Evolutionary conservation across 2,888 invertebrate genomes (phyloP), one percentile per base, ranked within the genome.

Genomic region (Trissolcus brochymenae): DNA sequence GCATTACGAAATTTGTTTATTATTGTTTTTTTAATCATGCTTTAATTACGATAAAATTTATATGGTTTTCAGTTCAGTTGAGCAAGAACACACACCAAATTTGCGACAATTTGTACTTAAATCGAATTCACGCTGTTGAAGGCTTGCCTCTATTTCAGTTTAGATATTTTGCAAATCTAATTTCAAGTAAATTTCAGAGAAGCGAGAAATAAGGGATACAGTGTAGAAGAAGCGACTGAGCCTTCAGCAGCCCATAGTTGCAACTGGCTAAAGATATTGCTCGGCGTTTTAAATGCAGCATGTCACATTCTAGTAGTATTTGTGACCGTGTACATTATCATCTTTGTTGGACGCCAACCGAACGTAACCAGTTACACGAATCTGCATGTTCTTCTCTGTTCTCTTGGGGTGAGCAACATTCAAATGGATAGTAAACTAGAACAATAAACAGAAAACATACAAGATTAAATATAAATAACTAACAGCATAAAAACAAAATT

Each of bases 351-450:
- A 50, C 50, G 60, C 16, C 49, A 35, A 16, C n/a, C 59, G 7
- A 62, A 79, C 55, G 54, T 79, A 19, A 64, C 67, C 14, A 62
- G 43, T 46, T 50, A 21, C 13, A 68, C 51, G 13, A 78, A 79
- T 70, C 61, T 73, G 17, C 82, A 82, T 54, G 80, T 72, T 0
- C 13, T 80, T 0, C 62, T 82, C 6, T 80, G 80, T 51, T 78
- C 83, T 35, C 6, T 81, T 7, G 80, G 81, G 61, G 82, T 83
- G 72, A 78, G 83, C 73, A 64, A 14, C 50, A 19, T 43, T 59
- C 40, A 51, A 59, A 53, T 56, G 35, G 14, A 40, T 29, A 35
- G 6, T 35, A 35, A 35, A 35, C 35, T 35, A 11, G 9, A 3
- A 9, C 35, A 35, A 35, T 9, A 35, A 25, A 25, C 4, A 25